These are phyloP conservation scores for Holothuria leucospilota DNA, from an alignment of 53 echinoderm and acorn worm genomes.

Conservation along the genomic window DNA sequence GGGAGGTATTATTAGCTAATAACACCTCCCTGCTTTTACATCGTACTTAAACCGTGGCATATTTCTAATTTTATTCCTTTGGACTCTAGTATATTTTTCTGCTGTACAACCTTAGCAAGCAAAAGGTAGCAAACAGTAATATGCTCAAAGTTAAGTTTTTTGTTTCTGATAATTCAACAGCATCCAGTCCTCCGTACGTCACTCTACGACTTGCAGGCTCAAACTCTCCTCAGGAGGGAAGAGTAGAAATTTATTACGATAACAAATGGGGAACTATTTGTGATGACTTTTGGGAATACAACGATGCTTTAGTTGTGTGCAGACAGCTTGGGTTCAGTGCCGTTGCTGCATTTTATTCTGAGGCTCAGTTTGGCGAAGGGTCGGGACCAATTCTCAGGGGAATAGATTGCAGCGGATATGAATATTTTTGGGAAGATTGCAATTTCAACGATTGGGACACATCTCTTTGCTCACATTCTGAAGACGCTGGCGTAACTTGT, in stretches of 20 bases:
- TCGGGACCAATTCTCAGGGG: not conserved
- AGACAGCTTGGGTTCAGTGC: constrained; percentile 4
- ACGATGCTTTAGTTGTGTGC: constrained; percentile 5
- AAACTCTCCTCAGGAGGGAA: not conserved
- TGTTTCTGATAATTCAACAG: too few species aligned
- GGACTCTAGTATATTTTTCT: too few species aligned
- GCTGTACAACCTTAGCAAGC: too few species aligned
- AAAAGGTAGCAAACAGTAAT: too few species aligned
- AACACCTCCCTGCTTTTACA: too few species aligned
- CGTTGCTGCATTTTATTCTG: not conserved
- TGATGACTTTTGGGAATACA: not conserved
- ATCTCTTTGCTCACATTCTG: not conserved
- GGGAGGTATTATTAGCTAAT: too few species aligned
- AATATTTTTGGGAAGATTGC: not conserved
- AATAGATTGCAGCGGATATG: not conserved
- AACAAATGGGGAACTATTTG: constrained; percentile 21
- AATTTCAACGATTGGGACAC: not conserved
- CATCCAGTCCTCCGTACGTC: too few species aligned
- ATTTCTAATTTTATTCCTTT: too few species aligned
- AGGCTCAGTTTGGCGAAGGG: not conserved
- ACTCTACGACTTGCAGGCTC: not conserved
- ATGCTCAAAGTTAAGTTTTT: too few species aligned
- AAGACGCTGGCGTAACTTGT: constrained; percentile 1
- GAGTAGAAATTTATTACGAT: constrained; percentile 23
- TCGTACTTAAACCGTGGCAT: too few species aligned